Evolutionary conservation across 2,113 vertebrate species (phyloP).

Genomic region (Triplophysa rosa): DNA sequence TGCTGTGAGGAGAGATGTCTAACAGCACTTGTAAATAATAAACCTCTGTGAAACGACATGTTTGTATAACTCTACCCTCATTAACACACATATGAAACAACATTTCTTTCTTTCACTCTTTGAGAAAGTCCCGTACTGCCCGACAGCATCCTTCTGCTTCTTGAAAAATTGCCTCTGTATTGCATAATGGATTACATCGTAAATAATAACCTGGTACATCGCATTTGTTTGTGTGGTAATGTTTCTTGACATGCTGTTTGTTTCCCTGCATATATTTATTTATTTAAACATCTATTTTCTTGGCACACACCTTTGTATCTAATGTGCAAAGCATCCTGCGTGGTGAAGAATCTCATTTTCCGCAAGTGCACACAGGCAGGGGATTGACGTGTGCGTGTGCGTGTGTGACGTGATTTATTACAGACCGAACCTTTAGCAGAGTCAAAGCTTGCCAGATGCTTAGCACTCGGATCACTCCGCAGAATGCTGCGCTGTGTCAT

Average conservation of each 20-base stretch:
- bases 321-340: not conserved
- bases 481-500: conserved; percentile 12
- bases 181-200: conserved; percentile 54
- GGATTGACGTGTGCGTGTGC: not conserved
- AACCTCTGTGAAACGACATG: no score
- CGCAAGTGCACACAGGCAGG: not conserved
- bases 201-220: not conserved
- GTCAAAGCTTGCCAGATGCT: conserved; percentile 12
- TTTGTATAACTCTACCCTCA: no score
- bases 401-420: conserved; percentile 15
- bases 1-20: no score
- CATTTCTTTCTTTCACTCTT: no score
- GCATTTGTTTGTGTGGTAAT: not conserved
- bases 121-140: no score
- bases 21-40: no score
- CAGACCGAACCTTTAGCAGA: not conserved
- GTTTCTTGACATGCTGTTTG: not conserved
- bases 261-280: not conserved
- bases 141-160: conserved; percentile 1
- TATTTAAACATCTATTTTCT: conserved; percentile 20
- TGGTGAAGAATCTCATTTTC: conserved; percentile 8
- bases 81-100: no score
- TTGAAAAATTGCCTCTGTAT: not conserved
- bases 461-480: conserved; percentile 14
- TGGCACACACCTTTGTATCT: conserved; percentile 1